phyloP scores from a whole-genome alignment of 2,888 invertebrate genomes.

The Epiblema foenella region DNA sequence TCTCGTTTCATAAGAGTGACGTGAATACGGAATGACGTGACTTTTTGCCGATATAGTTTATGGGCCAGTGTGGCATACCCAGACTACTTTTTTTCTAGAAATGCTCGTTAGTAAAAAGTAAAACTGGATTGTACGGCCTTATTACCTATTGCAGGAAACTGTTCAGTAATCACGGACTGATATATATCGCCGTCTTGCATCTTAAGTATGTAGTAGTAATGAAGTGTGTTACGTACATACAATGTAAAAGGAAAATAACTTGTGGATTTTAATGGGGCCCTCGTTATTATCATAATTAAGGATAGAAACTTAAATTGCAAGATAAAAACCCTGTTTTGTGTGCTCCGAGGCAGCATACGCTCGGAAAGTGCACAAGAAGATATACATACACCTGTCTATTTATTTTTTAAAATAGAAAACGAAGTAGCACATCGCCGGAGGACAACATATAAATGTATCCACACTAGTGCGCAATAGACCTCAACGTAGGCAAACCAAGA shows the following conservation, averaged over 20 bases:
- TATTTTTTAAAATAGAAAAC: background rate
- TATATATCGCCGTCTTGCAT: slow-evolving; percentile 1
- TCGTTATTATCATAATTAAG: background rate
- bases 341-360: background rate
- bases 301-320: background rate
- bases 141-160: slow-evolving; percentile 6
- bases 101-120: slow-evolving; percentile 11
- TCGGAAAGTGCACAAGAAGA: background rate
- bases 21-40: background rate
- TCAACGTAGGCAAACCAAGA: background rate
- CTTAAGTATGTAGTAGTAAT: slow-evolving; percentile 4
- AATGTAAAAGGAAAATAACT: background rate
- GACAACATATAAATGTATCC: background rate
- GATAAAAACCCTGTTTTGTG: background rate
- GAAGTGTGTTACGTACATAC: background rate
- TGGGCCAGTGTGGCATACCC: slow-evolving; percentile 13
- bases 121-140: slow-evolving; percentile 7
- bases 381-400: too few relatives aligned
- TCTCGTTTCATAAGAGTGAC: slow-evolving; percentile 3
- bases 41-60: slow-evolving; percentile 13
- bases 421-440: background rate
- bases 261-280: background rate
- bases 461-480: background rate
- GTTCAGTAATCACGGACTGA: slow-evolving; percentile 14
- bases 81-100: slow-evolving; percentile 4